Percentiles rank a stretch among this genome's conserved stretches.
Evolutionary conservation across 2,888 invertebrate genomes (phyloP).

Genomic region (Phymatocera aterrima): DNA sequence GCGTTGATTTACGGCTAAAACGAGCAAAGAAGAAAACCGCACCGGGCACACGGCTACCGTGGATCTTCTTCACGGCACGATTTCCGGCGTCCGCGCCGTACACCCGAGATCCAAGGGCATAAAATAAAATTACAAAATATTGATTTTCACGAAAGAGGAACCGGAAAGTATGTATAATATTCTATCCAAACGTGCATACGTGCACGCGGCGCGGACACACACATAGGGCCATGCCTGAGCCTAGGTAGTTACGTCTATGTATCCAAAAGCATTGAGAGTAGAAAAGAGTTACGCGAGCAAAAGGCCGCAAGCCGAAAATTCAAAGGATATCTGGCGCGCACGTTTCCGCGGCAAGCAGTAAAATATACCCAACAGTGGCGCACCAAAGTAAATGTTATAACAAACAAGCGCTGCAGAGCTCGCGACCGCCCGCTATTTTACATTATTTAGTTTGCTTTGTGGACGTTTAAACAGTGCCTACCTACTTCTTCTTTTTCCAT

Average conservation of each 20-base stretch:
- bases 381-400: constrained; percentile 72
- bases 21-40: constrained; percentile 6
- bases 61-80: background rate
- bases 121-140: constrained; percentile 27
- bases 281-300: constrained; percentile 42
- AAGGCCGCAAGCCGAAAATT: constrained; percentile 20
- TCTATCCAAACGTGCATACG: background rate
- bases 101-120: constrained; percentile 11
- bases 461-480: constrained; percentile 70
- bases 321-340: constrained; percentile 66
- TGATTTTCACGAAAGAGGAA: constrained; percentile 25
- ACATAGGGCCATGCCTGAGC: background rate
- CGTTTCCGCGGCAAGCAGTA: constrained; percentile 67
- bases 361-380: constrained; percentile 69
- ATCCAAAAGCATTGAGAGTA: constrained; percentile 8
- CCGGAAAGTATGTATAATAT: background rate
- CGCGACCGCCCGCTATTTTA: constrained; percentile 71
- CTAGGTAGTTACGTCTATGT: background rate
- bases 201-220: background rate
- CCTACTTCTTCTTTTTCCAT: constrained; percentile 61
- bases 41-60: background rate
- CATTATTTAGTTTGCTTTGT: constrained; percentile 73
- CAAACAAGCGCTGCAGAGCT: constrained; percentile 67
- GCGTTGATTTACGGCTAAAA: constrained; percentile 39
- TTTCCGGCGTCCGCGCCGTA: constrained; percentile 11